These are phyloP conservation scores for Anguilla obscura DNA, from an alignment of 2,797 vertebrate genomes.

Conservation along the genomic window DNA sequence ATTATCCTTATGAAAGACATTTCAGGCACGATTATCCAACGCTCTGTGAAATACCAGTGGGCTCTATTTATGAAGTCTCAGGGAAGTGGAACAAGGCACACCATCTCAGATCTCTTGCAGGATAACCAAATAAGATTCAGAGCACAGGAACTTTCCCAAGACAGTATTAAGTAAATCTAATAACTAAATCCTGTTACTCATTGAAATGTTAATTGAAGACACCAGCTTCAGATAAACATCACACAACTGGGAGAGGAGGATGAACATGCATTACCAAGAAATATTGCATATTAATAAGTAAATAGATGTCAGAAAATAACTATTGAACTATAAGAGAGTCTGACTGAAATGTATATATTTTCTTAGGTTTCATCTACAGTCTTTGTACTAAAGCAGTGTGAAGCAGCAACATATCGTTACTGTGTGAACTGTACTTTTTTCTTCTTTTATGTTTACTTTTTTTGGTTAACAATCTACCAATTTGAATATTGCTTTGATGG, in stretches of 20 bases:
- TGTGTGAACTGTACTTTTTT: neutral
- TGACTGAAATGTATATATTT: neutral
- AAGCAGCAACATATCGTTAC: neutral
- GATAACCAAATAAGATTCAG: slow-evolving; percentile 17
- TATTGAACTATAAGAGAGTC: neutral
- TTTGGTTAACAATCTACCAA: neutral
- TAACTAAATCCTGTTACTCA: slow-evolving; percentile 16
- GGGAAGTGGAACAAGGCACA: slow-evolving; percentile 36
- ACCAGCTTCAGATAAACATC: neutral
- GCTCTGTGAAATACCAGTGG: slow-evolving; percentile 11
- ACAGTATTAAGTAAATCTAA: slow-evolving; percentile 8
- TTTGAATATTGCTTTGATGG: neutral
- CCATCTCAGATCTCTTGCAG: neutral
- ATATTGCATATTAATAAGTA: neutral
- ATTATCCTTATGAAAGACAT: slow-evolving; percentile 51
- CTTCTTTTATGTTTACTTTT: neutral
- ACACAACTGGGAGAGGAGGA: slow-evolving; percentile 1
- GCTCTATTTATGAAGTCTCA: slow-evolving; percentile 48
- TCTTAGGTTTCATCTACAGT: neutral
- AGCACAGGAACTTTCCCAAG: slow-evolving; percentile 8
- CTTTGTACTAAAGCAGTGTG: neutral
- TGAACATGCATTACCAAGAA: slow-evolving; percentile 7
- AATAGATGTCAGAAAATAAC: neutral
- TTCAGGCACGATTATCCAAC: slow-evolving; percentile 39
- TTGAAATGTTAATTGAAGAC: slow-evolving; percentile 13